Conservation (phyloP, 2,113 vertebrate genomes). For the Mesitornis unicolor region DNA sequence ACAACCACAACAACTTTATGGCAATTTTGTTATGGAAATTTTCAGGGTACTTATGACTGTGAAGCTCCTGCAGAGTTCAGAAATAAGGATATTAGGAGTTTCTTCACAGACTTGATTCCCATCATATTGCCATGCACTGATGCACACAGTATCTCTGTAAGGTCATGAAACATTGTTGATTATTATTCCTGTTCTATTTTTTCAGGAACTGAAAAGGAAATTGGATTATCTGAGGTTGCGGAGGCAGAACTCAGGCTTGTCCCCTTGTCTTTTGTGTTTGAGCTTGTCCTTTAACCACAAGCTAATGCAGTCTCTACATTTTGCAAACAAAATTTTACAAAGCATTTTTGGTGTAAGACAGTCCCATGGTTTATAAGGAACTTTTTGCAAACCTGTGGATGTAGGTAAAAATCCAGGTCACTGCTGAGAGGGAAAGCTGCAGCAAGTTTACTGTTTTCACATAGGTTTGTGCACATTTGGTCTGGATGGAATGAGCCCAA, state of each 20-base stretch:
- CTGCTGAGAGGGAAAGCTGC: background rate
- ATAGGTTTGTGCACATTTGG: fast-evolving
- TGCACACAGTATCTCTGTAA: background rate
- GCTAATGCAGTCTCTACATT: background rate
- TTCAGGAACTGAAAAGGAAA: constrained; percentile 20
- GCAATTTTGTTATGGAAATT: constrained; percentile 36
- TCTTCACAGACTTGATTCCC: constrained; percentile 22
- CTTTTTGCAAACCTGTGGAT: background rate
- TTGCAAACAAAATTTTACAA: background rate
- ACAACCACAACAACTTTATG: constrained; percentile 3
- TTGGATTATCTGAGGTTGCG: constrained; percentile 2
- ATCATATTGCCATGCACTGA: background rate
- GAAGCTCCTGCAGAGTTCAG: constrained; percentile 29
- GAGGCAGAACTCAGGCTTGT: background rate
- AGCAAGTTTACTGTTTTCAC: background rate
- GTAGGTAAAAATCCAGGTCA: background rate
- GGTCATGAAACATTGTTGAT: constrained; percentile 48
- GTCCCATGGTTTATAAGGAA: background rate
- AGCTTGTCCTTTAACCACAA: background rate
- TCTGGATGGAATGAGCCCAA: background rate
- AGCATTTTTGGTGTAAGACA: background rate
- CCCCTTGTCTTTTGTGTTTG: background rate
- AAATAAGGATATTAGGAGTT: constrained; percentile 42
- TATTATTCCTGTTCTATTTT: background rate
- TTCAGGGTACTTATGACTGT: background rate